Conservation (phyloP, 2,797 vertebrate species). For the Poecilia wingei region DNA sequence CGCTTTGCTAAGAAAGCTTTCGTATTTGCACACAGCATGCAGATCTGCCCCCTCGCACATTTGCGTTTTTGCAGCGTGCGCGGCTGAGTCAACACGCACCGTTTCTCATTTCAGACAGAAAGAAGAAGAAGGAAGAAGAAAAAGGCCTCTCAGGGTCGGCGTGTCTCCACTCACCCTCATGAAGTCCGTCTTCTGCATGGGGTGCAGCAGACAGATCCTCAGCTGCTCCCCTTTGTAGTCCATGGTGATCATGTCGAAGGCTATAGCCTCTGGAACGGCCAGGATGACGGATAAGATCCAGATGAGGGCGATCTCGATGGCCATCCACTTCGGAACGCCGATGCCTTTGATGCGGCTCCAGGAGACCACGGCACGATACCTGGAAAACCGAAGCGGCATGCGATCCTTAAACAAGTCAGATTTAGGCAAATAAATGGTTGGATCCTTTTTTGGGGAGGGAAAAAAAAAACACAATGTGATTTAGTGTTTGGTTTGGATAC, state of each 20-base stretch:
- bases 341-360: conserved; percentile 96
- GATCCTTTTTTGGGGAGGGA: background rate
- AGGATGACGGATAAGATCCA: conserved; percentile 92
- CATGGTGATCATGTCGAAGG: conserved; percentile 90
- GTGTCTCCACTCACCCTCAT: conserved; percentile 86
- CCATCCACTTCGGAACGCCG: conserved; percentile 92
- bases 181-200: conserved; percentile 86
- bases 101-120: conserved; percentile 1
- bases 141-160: background rate
- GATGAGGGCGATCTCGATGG: conserved; percentile 92
- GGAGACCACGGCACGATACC: conserved; percentile 95
- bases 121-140: too few relatives aligned
- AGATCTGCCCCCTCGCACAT: conserved; percentile 25
- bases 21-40: conserved; percentile 7
- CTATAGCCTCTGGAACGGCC: conserved; percentile 92
- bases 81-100: conserved; percentile 51
- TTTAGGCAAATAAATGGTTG: background rate
- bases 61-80: background rate
- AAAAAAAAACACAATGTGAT: background rate
- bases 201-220: conserved; percentile 90
- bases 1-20: conserved; percentile 1
- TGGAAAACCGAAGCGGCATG: conserved; percentile 50
- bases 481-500: background rate
- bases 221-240: conserved; percentile 88
- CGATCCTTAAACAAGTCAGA: background rate